Conservation (phyloP, 2,888 invertebrate species). For the Podabrus alpinus region DNA sequence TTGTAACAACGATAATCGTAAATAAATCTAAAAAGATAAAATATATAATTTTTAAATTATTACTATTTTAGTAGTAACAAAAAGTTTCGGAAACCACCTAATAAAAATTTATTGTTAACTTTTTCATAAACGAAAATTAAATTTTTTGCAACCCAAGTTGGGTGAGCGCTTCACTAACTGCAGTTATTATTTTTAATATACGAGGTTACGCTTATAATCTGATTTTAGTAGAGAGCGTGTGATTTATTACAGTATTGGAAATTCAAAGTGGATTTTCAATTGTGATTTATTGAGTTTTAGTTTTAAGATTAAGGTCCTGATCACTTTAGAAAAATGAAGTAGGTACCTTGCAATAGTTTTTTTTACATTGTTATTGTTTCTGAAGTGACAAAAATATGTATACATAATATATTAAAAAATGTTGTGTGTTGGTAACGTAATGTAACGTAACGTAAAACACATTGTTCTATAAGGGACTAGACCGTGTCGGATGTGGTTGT, state of each 20-base stretch:
- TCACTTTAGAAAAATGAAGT: background rate
- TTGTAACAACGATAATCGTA: background rate
- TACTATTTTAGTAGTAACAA: background rate
- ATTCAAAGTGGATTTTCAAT: slow-evolving; percentile 16
- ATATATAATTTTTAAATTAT: background rate
- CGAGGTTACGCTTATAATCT: slow-evolving; percentile 13
- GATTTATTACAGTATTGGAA: slow-evolving; percentile 14
- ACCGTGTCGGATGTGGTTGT: too few species aligned
- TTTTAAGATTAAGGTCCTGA: background rate
- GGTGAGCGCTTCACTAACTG: slow-evolving; percentile 6
- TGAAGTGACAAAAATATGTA: too few species aligned
- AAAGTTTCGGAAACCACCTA: background rate
- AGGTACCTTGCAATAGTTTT: too few species aligned
- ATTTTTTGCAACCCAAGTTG: slow-evolving; percentile 3
- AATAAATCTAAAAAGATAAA: background rate
- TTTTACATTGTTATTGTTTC: too few species aligned
- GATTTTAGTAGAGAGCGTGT: slow-evolving; percentile 12
- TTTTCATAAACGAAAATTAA: slow-evolving; percentile 5
- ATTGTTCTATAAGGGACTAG: too few species aligned
- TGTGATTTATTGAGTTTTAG: slow-evolving; percentile 15
- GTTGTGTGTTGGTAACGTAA: too few species aligned
- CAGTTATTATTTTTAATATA: slow-evolving; percentile 20
- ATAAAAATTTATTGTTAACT: background rate
- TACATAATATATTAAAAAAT: too few species aligned
- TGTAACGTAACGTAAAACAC: too few species aligned